Base-by-base conservation (phyloP, 2,888 invertebrate genomes). In the Meiosimyza decipiens region DNA sequence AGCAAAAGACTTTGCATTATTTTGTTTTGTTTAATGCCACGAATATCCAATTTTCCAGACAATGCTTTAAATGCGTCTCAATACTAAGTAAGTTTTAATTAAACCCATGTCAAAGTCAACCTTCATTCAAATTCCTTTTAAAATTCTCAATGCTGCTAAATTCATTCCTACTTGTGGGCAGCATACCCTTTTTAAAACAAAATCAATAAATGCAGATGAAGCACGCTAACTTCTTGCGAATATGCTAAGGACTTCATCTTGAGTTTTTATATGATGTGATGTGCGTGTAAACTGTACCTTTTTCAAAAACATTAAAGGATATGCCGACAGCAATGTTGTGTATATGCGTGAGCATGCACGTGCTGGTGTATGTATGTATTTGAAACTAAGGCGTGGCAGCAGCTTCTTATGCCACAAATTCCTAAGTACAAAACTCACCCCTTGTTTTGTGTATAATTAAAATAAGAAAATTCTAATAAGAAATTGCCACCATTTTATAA, bases 401-500 rank as follows among this genome's bases (percentile, higher is more conserved):
- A 63, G 70, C 40, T 70, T 52, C 70, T 70, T 70, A 18, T 16
- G 12, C 16, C 40, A 9, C 18, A 50, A 49, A 70, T 47, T 54
- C 71, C 59, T 60, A 73, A 50, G n/a, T 55, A 60, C 49, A 33
- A 78, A 82, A 82, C 82, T 80, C 82, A 82, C 82, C 82, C 82
- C 72, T 72, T 73, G 76, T 71, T 62, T 74, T 1, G n/a, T 16
- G 22, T 13, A 11, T 15, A 6, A 55, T 52, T 15, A 65, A 6
- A 65, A 59, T 57, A 71, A 76, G 75, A 74, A 77, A 78, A 79
- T 83, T 83, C 84, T 80, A 84, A 83, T 84, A 84, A 84, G 84
- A 84, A 83, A 82, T 64, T 71, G 80, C 77, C 83, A 82, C 84
- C 84, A 84, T 84, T 84, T 84, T 84, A 80, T 77, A 16, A 40